Evolutionary conservation across 2,888 invertebrate species (phyloP), one percentile per base, ranked within the genome.

Genomic region (Pedicia rivosa): DNA sequence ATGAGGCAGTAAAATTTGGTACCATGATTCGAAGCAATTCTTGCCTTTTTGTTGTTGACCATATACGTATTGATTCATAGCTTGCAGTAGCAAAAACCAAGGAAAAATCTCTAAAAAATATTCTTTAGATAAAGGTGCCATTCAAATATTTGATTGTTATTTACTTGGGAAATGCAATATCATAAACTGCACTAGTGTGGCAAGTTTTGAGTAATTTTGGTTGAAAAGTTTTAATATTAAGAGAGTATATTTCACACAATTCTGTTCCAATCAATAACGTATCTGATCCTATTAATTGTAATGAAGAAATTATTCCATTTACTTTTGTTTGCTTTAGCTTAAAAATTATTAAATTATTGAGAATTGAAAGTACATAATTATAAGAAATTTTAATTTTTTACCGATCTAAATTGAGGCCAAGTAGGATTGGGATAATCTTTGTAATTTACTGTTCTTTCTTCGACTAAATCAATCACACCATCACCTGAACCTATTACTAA

Each of bases 71-170:
- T 48, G 82, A 81, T 49, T 90, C 77, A 50, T 77, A 71, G 37
- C 88, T 81, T 26, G 79, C 82, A 1, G 90, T 88, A 26, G 87
- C 86, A 61, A 92, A 88, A 38, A 91, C 79, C 39, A 81, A 76
- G 0, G 83, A 78, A 60, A 78, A 78, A 42, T 77, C 70, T 39
- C 86, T 87, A 49, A 2, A 56, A 59, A 44, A 36, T 17, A 19
- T 14, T 13, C 16, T 22, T 24, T 2, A 20, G 3, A 6, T 8
- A 13, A 3, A 2, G 5, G 4, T 20, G 14, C 16, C 10, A 3
- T 24, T 12, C 16, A 14, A 26, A 14, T 4, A 7, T 2, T 24
- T 12, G 2, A 16, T 4, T 32, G n/a, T 4, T 20, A 56, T 69
- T 68, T 62, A 79, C 88, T 70, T 66, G 3, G 94, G 90, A 59